Evolutionary conservation across 2,797 vertebrate genomes (phyloP), one percentile per base, ranked within the genome.

Genomic region (Luscinia luscinia): DNA sequence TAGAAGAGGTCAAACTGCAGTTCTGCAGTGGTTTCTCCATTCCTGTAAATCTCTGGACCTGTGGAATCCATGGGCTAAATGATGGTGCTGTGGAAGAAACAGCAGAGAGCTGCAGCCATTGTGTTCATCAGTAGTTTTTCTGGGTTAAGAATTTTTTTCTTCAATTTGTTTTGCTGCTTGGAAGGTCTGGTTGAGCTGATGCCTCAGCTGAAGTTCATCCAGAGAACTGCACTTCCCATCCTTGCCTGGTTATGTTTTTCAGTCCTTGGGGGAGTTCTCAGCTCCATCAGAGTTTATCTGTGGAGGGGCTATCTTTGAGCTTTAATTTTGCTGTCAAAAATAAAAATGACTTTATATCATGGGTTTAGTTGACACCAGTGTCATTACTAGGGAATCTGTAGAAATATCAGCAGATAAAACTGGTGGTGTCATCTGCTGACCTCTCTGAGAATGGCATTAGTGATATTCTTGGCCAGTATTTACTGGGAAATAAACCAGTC

Each of bases 401-500:
- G 79, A 72, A 80, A 38, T 36, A 89, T 36, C 73, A 34, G 68
- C 6, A 82, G 80, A 86, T 90, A 69, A 86, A 91, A 87, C 8
- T 38, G 74, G 17, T 81, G 67, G 86, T 91, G 86, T 84, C 93
- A 63, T 84, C 80, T 79, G 87, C 38, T 93, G 94, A 90, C 93
- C 93, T 90, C 32, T 0, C 45, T 67, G 89, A 28, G 87, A 87
- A 79, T 61, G 92, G 54, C 91, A 72, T 59, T 64, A 24, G 70
- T 63, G 74, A 76, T 90, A 64, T 57, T 93, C 90, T 77, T 84
- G 77, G 78, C 84, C 78, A 77, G 61, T 87, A 57, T 93, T 95
- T 92, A 77, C 72, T 80, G 80, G 78, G 91, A 90, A 95, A 89
- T 72, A 80, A 94, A 90, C 88, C 36, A 81, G 75, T 89, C 85